Base-by-base conservation (phyloP, 2,888 invertebrate genomes). In the Drosophila fulvimacula region DNA sequence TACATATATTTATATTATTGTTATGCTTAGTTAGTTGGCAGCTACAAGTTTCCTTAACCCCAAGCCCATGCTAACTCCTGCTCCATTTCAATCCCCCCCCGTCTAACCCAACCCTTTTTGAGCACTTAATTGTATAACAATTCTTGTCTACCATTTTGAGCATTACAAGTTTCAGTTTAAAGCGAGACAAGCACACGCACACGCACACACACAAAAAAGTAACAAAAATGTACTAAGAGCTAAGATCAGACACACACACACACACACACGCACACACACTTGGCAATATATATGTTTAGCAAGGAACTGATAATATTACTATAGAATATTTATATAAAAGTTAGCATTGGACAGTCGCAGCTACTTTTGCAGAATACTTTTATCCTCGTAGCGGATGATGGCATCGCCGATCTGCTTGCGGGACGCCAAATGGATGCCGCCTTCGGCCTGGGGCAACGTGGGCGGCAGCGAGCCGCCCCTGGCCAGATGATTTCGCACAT, bases 401-500 rank as follows among this genome's bases (percentile, higher is more conserved):
- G 93, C 92, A 84, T 93, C 92, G 36, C 93, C 93, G 34, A 93
- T 91, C 81, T 93, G 92, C 65, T 93, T 93, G 79, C 93, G 92
- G 48, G 93, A 94, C 36, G 94, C 94, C 75, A 94, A 83, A 74
- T 94, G 94, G 81, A 93, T 92, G 90, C 94, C 88, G 46, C 83
- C 53, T 13, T 67, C 85, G 30, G 86, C 80, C n/a, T 58, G 19
- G 3, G 75, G 69, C 64, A 69, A 61, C 61, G 62, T 76, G 69
- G 66, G 88, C 73, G 72, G 76, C 70, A 84, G 38, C 1, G 55
- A 9, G 0, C 85, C 89, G 11, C 80, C 85, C 0, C 80, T 52
- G 0, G 66, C 69, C 73, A 93, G 73, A 78, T 89, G 89, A 42
- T 88, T 90, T 44, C 91, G 89, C 27, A 93, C 90, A 56, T 95